Evolutionary conservation across 2,113 vertebrate species (phyloP).

Genomic region (Phoenicopterus ruber): DNA sequence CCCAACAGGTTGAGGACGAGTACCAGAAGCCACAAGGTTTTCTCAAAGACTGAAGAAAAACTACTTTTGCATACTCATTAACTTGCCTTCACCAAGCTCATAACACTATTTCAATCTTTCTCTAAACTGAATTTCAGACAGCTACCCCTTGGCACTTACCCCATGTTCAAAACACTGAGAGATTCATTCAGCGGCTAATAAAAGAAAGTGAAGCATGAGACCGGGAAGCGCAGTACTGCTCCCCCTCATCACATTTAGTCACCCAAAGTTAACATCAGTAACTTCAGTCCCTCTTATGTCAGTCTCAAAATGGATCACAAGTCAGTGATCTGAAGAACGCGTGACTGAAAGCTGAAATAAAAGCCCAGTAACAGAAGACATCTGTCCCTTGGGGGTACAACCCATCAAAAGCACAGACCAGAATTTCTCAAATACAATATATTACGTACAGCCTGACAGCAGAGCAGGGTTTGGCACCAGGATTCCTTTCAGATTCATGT

Average conservation of each 20-base stretch:
- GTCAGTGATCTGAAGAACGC: neutral
- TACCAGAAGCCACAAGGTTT: neutral
- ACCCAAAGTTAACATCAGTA: neutral
- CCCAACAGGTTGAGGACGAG: rapidly evolving
- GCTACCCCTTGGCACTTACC: neutral
- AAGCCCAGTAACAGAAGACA: neutral
- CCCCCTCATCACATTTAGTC: neutral
- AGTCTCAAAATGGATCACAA: neutral
- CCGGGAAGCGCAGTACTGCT: neutral
- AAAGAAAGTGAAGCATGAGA: neutral
- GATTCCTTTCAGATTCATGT: neutral
- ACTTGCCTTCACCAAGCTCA: neutral
- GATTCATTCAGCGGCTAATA: neutral
- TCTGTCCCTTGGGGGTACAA: neutral
- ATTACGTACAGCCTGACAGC: neutral
- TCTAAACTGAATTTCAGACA: neutral
- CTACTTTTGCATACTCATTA: neutral
- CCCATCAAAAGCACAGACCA: neutral
- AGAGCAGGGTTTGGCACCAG: neutral
- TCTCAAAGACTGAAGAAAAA: neutral
- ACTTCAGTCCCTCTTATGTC: neutral
- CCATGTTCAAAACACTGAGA: neutral
- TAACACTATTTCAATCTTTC: neutral
- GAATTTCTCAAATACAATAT: neutral
- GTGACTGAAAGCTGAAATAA: neutral